A percentile compares a stretch with the other conserved stretches of the same genome.
Evolutionary conservation across 2,888 invertebrate species (phyloP).

Genomic region (Stenchaetothrips biformis): DNA sequence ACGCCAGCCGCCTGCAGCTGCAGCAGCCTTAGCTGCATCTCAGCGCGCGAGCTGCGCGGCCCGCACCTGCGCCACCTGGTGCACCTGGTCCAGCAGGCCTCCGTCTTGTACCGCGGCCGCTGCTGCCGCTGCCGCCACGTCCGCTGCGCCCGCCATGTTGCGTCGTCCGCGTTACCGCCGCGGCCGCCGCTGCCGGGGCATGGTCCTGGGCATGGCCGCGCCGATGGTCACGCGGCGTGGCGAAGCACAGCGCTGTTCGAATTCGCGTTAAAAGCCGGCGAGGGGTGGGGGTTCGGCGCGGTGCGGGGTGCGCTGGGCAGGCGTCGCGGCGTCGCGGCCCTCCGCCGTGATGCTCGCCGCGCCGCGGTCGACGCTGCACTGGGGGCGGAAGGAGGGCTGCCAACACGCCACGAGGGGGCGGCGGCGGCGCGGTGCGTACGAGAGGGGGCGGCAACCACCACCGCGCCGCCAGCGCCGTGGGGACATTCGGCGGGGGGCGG

Average conservation of each 20-base stretch:
- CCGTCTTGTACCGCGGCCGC: neutral
- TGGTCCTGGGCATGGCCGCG: neutral
- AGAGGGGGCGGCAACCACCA: constrained; percentile 34
- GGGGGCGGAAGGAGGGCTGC: constrained; percentile 10
- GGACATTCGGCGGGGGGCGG: too few relatives aligned
- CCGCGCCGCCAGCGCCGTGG: neutral
- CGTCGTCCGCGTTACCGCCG: neutral
- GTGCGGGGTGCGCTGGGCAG: neutral
- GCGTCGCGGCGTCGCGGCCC: neutral
- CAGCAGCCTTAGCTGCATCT: constrained; percentile 20
- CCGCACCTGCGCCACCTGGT: neutral
- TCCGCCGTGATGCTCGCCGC: neutral
- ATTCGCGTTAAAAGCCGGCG: neutral
- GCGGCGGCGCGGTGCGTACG: constrained; percentile 36
- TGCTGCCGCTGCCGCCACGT: neutral
- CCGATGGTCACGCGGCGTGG: neutral
- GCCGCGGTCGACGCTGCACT: constrained; percentile 23
- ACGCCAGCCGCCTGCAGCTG: neutral
- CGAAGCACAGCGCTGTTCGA: too few relatives aligned
- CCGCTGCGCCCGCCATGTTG: neutral
- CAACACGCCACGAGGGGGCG: constrained; percentile 36
- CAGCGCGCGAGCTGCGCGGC: neutral
- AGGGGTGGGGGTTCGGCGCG: neutral
- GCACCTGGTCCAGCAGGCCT: neutral
- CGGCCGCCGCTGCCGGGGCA: neutral